These are phyloP conservation scores for Branchipolynoe longqiensis DNA, from an alignment of 2,888 invertebrate genomes.

Conservation along the genomic window DNA sequence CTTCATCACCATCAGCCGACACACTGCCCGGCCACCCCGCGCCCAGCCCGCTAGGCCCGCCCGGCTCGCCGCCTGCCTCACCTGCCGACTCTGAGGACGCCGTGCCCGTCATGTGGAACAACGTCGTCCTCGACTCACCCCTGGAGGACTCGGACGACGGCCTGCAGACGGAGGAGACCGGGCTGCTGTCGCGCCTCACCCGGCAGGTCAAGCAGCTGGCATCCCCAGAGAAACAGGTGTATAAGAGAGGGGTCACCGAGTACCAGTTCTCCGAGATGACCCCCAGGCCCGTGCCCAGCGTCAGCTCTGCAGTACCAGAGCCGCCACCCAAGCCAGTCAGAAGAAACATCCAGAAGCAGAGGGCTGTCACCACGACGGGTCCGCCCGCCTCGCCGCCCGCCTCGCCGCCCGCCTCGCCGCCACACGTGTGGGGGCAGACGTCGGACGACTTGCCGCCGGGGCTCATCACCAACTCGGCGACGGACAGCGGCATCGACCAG, in stretches of 20 bases:
- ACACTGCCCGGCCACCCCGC: neutral
- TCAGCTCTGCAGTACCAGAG: neutral
- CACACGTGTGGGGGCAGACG: neutral
- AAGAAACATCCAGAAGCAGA: too few relatives aligned
- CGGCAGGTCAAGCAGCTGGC: conserved; percentile 48
- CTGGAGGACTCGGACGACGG: conserved; percentile 29
- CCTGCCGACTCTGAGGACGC: conserved; percentile 36
- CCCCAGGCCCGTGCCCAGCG: neutral
- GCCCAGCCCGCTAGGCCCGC: neutral
- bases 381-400: neutral
- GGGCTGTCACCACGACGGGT: neutral
- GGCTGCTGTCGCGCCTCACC: conserved; percentile 34
- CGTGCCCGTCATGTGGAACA: conserved; percentile 46
- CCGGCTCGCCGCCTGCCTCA: neutral
- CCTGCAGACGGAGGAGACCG: neutral
- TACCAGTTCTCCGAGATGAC: conserved; percentile 61
- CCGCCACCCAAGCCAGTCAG: neutral
- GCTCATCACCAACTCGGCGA: conserved; percentile 33
- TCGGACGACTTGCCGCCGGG: conserved; percentile 12
- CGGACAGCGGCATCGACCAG: conserved; percentile 58
- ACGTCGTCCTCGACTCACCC: conserved; percentile 22
- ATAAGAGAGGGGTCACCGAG: conserved; percentile 64
- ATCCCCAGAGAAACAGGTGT: conserved; percentile 57
- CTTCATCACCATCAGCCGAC: neutral
- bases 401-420: neutral